A percentile compares a stretch with the other conserved stretches of the same genome.
Conservation (phyloP, 1,140 invertebrate genomes). For the Oncopeltus fasciatus region DNA sequence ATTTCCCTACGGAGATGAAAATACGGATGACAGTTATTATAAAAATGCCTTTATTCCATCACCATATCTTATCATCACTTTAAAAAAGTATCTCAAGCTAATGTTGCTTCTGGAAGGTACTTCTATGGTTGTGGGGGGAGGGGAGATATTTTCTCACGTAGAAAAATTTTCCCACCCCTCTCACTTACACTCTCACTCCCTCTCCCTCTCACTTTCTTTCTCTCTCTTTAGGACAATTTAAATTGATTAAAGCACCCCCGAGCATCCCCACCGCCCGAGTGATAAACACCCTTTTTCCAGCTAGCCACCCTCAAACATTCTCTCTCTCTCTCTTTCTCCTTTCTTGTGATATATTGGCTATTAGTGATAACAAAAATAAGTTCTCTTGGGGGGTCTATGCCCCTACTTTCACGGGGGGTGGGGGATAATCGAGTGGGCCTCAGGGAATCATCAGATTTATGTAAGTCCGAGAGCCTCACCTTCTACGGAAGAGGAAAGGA, state of each 20-base stretch:
- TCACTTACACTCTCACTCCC: neutral
- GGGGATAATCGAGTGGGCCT: neutral
- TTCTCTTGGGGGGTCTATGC: neutral
- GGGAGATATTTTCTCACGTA: too few relatives aligned
- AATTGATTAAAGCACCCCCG: neutral
- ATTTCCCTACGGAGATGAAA: too few relatives aligned
- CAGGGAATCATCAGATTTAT: neutral
- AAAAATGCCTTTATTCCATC: too few relatives aligned
- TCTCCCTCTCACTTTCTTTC: neutral
- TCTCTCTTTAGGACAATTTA: neutral
- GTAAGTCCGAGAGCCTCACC: neutral
- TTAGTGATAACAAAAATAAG: conserved; percentile 5
- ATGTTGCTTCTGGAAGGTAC: too few relatives aligned
- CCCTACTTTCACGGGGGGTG: neutral
- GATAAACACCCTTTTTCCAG: neutral
- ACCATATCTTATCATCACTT: too few relatives aligned
- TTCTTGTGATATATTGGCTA: neutral
- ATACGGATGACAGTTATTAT: too few relatives aligned
- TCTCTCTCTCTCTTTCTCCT: too few relatives aligned
- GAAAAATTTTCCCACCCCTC: too few relatives aligned
- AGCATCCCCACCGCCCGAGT: neutral
- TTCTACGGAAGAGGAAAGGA: neutral
- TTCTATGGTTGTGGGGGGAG: too few relatives aligned
- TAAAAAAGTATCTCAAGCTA: too few relatives aligned
- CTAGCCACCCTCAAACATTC: too few relatives aligned